Conservation (phyloP, 2,113 vertebrate genomes). For the Rhynchomys soricoides region DNA sequence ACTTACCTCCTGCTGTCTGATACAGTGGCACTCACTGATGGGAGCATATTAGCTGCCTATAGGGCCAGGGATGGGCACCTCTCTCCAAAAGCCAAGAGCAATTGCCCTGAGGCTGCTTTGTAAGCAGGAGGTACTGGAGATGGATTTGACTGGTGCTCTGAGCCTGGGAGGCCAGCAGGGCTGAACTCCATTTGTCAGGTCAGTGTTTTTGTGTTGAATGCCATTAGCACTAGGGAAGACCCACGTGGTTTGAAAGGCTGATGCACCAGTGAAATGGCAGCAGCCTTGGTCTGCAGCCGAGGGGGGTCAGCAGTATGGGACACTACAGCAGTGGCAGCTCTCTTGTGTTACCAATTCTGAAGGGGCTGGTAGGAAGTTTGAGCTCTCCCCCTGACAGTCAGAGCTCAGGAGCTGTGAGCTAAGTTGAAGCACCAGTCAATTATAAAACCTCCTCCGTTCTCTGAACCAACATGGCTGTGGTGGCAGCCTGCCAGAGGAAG, state of each 20-base stretch:
- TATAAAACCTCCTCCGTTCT: slow-evolving; percentile 29
- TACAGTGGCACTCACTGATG: background rate
- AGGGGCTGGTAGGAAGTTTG: slow-evolving; percentile 18
- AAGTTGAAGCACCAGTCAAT: slow-evolving; percentile 53
- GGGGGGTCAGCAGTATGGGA: background rate
- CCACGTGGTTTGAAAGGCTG: slow-evolving; percentile 14
- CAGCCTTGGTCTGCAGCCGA: slow-evolving; percentile 17
- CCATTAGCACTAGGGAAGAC: slow-evolving; percentile 41
- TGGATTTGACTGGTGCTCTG: slow-evolving; percentile 37
- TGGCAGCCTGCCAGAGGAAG: slow-evolving; percentile 18
- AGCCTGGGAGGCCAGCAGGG: slow-evolving; percentile 9
- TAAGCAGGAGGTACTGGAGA: slow-evolving; percentile 45
- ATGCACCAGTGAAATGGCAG: background rate
- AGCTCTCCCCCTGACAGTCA: slow-evolving; percentile 60
- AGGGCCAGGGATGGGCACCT: background rate
- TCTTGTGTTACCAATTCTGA: slow-evolving; percentile 36
- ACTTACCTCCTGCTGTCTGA: background rate
- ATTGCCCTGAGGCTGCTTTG: slow-evolving; percentile 34
- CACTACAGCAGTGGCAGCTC: background rate
- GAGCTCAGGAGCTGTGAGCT: slow-evolving; percentile 49
- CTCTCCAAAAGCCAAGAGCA: background rate
- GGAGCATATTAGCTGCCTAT: background rate
- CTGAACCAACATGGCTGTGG: background rate
- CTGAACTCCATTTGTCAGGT: slow-evolving; percentile 65
- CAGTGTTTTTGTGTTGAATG: slow-evolving; percentile 30